Conservation (phyloP, 2,888 invertebrate species). For the Rhogogaster chlorosoma region DNA sequence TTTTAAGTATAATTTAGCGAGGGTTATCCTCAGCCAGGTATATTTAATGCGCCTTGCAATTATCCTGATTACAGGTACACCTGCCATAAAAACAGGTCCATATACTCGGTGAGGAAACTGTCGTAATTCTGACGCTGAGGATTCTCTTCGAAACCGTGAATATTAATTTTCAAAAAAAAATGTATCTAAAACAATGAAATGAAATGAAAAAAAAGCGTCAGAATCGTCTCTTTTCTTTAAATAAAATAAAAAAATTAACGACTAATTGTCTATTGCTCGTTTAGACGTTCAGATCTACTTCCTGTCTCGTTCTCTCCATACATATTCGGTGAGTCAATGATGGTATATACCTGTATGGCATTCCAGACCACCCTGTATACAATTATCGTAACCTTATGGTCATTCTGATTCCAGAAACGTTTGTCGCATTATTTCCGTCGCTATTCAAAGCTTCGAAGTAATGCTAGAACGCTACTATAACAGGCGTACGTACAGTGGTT, state of each 20-base stretch:
- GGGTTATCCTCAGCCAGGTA: background rate
- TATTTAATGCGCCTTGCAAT: constrained; percentile 14
- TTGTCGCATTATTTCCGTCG: constrained; percentile 33
- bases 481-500: background rate
- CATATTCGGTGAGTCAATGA: background rate
- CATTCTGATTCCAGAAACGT: constrained; percentile 46
- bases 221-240: no score
- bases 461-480: background rate
- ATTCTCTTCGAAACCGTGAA: background rate
- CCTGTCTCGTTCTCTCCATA: background rate
- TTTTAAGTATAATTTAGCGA: constrained; percentile 7
- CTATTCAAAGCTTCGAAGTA: constrained; percentile 6
- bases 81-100: constrained; percentile 37
- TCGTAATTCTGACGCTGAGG: constrained; percentile 1
- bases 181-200: no score
- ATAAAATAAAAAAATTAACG: background rate
- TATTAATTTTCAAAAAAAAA: background rate
- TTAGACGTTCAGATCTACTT: constrained; percentile 2
- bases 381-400: constrained; percentile 27
- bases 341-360: background rate
- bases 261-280: background rate
- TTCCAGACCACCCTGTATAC: constrained; percentile 36
- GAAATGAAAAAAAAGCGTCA: background rate
- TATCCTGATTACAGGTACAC: constrained; percentile 34
- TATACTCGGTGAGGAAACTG: constrained; percentile 17